Conservation (phyloP, 2,888 invertebrate genomes). For the Desoria tigrina region DNA sequence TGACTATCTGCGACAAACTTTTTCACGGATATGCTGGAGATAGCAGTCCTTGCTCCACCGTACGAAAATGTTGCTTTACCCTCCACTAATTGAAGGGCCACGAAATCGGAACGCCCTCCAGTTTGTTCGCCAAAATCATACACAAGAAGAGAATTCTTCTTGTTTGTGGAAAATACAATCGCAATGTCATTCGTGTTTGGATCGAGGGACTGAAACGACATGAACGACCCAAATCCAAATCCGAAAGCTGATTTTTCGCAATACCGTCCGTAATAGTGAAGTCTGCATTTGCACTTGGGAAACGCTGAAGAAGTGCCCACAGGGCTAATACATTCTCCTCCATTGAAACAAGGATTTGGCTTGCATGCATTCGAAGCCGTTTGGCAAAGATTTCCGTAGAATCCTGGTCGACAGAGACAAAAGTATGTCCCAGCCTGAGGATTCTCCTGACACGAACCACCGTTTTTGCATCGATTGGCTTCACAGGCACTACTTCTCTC, state of each 20-base stretch:
- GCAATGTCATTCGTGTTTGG: constrained; percentile 88
- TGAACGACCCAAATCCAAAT: constrained; percentile 83
- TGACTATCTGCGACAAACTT: constrained; percentile 77
- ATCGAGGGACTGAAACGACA: constrained; percentile 83
- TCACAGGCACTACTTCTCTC: constrained; percentile 83
- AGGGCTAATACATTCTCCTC: constrained; percentile 70
- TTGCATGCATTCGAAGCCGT: constrained; percentile 81
- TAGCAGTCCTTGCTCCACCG: constrained; percentile 83
- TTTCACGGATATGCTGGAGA: constrained; percentile 74
- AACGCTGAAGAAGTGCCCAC: constrained; percentile 85
- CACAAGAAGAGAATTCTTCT: constrained; percentile 79
- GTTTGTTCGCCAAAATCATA: constrained; percentile 88
- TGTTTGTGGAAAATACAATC: constrained; percentile 85
- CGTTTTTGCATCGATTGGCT: constrained; percentile 83
- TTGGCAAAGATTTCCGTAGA: constrained; percentile 87
- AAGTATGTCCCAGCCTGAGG: constrained; percentile 85
- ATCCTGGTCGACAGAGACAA: constrained; percentile 88
- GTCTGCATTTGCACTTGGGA: constrained; percentile 73
- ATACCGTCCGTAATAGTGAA: constrained; percentile 81
- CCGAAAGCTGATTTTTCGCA: constrained; percentile 89
- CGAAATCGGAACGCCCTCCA: constrained; percentile 86
- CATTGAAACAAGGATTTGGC: constrained; percentile 80
- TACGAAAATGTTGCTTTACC: constrained; percentile 86
- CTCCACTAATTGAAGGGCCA: constrained; percentile 82
- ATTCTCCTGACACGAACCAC: constrained; percentile 86